Evolutionary conservation across 2,113 vertebrate species (phyloP).

Genomic region (Channa argus): DNA sequence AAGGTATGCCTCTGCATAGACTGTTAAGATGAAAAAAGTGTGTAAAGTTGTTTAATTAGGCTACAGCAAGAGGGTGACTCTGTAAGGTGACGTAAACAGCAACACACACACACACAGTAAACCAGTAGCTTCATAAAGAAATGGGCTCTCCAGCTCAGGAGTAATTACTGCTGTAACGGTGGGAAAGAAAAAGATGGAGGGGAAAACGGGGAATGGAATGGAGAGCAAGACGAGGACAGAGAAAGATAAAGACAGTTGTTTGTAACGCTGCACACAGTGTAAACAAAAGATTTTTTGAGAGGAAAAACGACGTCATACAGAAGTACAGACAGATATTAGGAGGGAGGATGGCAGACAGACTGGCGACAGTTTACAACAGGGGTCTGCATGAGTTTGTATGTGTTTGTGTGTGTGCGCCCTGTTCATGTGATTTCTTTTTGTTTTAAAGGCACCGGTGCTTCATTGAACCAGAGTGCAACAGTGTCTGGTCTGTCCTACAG

Average conservation of each 20-base stretch:
- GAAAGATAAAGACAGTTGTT: neutral
- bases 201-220: conserved; percentile 22
- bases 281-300: conserved; percentile 11
- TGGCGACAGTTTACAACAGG: conserved; percentile 62
- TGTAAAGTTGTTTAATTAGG: conserved; percentile 38
- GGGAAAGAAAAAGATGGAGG: conserved; percentile 33
- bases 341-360: conserved; percentile 54
- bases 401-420: conserved; percentile 16
- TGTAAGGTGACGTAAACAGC: conserved; percentile 20
- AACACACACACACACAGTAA: conserved; percentile 38
- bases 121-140: conserved; percentile 73
- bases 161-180: conserved; percentile 62
- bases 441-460: conserved; percentile 60
- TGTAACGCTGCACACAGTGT: conserved; percentile 18
- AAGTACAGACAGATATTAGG: conserved; percentile 25
- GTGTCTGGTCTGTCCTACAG: conserved; percentile 71
- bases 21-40: conserved; percentile 29
- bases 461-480: conserved; percentile 44
- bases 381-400: conserved; percentile 27
- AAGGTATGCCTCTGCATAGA: neutral
- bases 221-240: conserved; percentile 1
- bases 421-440: conserved; percentile 57
- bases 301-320: conserved; percentile 55
- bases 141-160: conserved; percentile 37
- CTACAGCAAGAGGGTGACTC: conserved; percentile 3